Percentiles rank a stretch among this genome's conserved stretches.
Evolutionary conservation across 1,140 invertebrate species (phyloP).

Genomic region (Trinorchestia longiramus): DNA sequence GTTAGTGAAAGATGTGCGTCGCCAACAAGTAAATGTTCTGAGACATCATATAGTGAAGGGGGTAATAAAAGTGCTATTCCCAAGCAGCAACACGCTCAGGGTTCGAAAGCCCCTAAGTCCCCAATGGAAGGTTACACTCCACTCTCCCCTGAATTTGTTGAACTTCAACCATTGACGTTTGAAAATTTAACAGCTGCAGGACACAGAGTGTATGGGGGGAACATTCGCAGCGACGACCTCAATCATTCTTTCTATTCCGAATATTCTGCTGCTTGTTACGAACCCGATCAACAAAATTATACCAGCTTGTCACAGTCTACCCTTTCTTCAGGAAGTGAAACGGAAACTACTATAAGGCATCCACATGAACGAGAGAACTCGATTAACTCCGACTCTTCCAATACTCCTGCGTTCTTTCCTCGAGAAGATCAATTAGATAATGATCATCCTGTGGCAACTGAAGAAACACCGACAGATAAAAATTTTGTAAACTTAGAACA

Average conservation of each 20-base stretch:
- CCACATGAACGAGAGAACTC: background rate
- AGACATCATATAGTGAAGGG: background rate
- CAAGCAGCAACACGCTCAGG: background rate
- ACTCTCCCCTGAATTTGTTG: constrained; percentile 32
- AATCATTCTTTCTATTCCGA: background rate
- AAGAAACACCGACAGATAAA: background rate
- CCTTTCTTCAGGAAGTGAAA: background rate
- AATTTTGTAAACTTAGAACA: background rate
- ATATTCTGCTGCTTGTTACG: background rate
- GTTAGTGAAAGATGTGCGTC: background rate
- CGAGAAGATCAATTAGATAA: background rate
- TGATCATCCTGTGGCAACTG: background rate
- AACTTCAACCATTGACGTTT: constrained; percentile 23
- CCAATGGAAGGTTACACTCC: constrained; percentile 39
- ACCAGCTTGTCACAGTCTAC: background rate
- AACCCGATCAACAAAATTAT: background rate
- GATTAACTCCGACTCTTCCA: background rate
- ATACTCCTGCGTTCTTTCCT: background rate
- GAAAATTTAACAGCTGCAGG: constrained; percentile 20
- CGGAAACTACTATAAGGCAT: background rate
- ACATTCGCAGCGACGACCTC: background rate
- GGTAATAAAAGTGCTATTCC: background rate
- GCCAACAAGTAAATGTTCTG: background rate
- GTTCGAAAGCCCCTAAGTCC: background rate
- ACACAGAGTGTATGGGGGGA: background rate